Base-by-base conservation (phyloP, 92 coral and sea anemone genomes). In the Palythoa grandis region DNA sequence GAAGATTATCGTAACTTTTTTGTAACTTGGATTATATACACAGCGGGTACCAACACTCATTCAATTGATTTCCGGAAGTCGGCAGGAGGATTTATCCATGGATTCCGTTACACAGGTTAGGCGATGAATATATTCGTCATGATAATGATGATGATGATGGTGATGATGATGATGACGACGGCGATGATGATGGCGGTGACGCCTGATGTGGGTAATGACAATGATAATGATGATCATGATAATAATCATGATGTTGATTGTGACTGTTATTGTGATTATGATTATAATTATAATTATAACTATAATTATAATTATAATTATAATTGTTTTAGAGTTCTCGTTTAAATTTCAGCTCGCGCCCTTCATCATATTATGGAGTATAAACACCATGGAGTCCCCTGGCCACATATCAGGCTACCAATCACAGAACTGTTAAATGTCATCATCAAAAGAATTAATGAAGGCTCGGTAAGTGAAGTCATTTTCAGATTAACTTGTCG, bases 11-110 rank as follows among this genome's bases (percentile, higher is more conserved):
- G 8, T 10, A 6, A 20, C 10, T 74, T 38, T 2, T 17, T 15
- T 77, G 12, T 43, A 23, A 17, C 57, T 63, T 17, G 22, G 6
- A 16, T 66, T 65, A 12, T 22, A 11, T 43, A n/a, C 74, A 10
- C 89, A 97, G 99, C 97, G 24, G 99, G 99, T 76, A 92, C 98
- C 68, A 97, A 90, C 77, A 92, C 99, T 9, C 99, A 97, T 77
- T 97, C 99, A 38, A 38, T 97, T 70, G 99, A 97, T 86, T 89
- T 92, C 83, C 89, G 97, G 17, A 93, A 93, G 87, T 97, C 99
- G 60, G 99, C 99, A 1, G 99, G 99, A 63, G 99, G 99, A 24
- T 97, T 97, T 87, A 97, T 97, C 83, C 99, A 97, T 73, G 99
- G 99, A 20, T 97, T 88, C 82, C 95, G 99, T 37, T 97, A 97